phyloP scores from a whole-genome alignment of 2,113 vertebrate species.

The Trematocara zebra region DNA sequence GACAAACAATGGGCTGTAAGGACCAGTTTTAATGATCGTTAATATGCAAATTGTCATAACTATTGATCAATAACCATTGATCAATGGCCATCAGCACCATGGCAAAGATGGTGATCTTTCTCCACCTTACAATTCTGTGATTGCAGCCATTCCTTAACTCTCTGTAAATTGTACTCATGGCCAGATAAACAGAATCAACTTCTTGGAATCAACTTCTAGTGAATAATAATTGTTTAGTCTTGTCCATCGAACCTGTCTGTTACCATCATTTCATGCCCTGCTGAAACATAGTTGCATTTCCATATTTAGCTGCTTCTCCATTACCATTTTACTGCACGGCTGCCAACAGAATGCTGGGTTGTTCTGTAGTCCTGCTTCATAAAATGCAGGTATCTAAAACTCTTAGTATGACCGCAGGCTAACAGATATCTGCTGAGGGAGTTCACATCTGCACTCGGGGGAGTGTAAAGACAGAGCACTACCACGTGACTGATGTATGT shows the following conservation, averaged over 20 bases:
- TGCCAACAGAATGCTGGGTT: not conserved
- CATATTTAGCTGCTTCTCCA: not conserved
- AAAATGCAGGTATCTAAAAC: not conserved
- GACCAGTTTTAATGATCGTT: not conserved
- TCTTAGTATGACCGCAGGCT: not conserved
- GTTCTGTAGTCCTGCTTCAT: not conserved
- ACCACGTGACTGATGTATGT: not conserved
- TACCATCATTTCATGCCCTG: not conserved
- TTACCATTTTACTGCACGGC: not conserved
- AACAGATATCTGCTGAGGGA: not conserved
- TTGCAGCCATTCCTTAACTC: not conserved
- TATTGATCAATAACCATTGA: not conserved
- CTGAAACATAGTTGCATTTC: not conserved
- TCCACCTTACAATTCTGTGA: not conserved
- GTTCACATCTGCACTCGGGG: not conserved
- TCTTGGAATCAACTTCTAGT: not conserved
- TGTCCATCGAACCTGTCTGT: not conserved
- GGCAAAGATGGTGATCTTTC: not conserved
- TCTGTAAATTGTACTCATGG: not conserved
- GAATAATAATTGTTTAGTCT: not conserved
- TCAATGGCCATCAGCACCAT: not conserved
- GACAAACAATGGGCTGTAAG: not conserved
- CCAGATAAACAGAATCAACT: not conserved
- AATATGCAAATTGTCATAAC: not conserved
- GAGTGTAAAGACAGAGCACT: not conserved